Conservation (phyloP, 2,113 vertebrate species). For the Zeus faber region DNA sequence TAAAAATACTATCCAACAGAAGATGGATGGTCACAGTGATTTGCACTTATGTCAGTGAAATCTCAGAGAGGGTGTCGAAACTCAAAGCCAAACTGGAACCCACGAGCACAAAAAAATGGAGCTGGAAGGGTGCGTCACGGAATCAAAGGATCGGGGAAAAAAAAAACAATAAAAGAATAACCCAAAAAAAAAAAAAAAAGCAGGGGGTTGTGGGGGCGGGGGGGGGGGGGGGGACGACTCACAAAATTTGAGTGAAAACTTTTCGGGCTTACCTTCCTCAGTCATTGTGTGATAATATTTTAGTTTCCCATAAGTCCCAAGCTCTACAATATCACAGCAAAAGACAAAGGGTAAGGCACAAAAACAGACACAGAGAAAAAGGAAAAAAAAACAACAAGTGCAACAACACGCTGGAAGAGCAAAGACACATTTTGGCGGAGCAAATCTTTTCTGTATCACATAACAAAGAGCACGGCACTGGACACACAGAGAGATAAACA, state of each 20-base stretch:
- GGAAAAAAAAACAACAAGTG: slow-evolving; percentile 72
- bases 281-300: slow-evolving; percentile 99
- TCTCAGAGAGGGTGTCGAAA: slow-evolving; percentile 68
- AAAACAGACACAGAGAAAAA: slow-evolving; percentile 81
- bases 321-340: slow-evolving; percentile 98
- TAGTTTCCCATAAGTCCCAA: slow-evolving; percentile 99
- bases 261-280: slow-evolving; percentile 94
- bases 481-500: slow-evolving; percentile 32
- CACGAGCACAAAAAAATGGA: slow-evolving; percentile 42
- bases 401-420: slow-evolving; percentile 46
- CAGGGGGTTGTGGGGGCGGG: too few relatives aligned
- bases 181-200: not conserved
- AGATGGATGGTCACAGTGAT: slow-evolving; percentile 53
- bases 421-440: too few relatives aligned
- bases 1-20: slow-evolving; percentile 14
- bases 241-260: slow-evolving; percentile 75
- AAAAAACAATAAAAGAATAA: not conserved
- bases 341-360: slow-evolving; percentile 93
- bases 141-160: slow-evolving; percentile 55
- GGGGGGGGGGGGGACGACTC: too few relatives aligned
- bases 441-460: too few relatives aligned
- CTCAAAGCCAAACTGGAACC: slow-evolving; percentile 31
- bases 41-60: slow-evolving; percentile 76
- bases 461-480: too few relatives aligned
- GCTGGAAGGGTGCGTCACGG: slow-evolving; percentile 57